phyloP scores from a whole-genome alignment of 2,797 vertebrate genomes.

The Chlorospingus flavigularis region DNA sequence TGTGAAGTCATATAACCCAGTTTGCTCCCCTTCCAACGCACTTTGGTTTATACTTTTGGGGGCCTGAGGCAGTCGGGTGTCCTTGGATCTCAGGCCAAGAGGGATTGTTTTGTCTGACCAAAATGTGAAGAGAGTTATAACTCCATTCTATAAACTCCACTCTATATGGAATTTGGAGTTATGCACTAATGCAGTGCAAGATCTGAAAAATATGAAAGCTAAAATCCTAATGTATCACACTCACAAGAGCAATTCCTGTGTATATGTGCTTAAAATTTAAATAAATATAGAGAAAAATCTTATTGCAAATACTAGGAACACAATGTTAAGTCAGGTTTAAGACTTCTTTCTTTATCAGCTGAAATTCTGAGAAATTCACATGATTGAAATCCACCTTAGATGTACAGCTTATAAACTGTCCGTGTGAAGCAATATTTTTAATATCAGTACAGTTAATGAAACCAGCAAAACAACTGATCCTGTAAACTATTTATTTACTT shows the following conservation, averaged over 20 bases:
- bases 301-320: background rate
- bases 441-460: background rate
- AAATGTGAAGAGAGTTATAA: background rate
- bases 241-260: background rate
- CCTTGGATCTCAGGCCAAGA: background rate
- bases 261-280: background rate
- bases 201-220: background rate
- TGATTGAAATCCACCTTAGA: background rate
- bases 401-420: background rate
- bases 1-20: background rate
- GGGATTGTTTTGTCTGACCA: background rate
- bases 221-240: background rate
- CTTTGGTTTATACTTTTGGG: background rate
- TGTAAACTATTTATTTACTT: background rate
- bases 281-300: background rate
- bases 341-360: background rate
- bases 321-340: background rate
- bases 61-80: too few species aligned
- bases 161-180: background rate
- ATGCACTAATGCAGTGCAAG: background rate
- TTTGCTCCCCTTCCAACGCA: background rate
- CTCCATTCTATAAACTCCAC: background rate
- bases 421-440: rapidly evolving
- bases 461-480: background rate
- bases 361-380: background rate